Base-by-base conservation (phyloP, 2,113 vertebrate species). In the Rhineura floridana region DNA sequence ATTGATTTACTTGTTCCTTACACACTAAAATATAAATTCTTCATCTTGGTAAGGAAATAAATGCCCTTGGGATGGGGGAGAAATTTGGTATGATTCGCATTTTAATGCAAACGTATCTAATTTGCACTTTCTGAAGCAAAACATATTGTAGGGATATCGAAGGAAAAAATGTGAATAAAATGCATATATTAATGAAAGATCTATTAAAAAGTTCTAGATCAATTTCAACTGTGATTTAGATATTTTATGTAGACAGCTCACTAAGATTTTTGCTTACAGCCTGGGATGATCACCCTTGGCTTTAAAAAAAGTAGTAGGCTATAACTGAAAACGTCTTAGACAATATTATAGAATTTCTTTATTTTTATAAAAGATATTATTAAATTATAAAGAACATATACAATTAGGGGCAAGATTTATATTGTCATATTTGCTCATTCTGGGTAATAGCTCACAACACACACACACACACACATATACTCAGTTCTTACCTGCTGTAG, bases 401-500 rank as follows among this genome's bases (percentile, higher is more conserved):
- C n/a, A n/a, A n/a, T n/a, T n/a, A n/a, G n/a, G n/a, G n/a, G 33
- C 33, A 80, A n/a, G 11, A 80, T 12, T 2, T 39, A 0, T 19
- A 72, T 7, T 19, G 28, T 36, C 36, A 36, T 21, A 48, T 79
- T 52, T 81, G 79, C 23, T 5, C 5, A 28, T 84, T 72, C 23
- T 86, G 72, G 65, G 30, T 87, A 87, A 84, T 6, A n/a, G n/a
- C n/a, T n/a, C n/a, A n/a, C n/a, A n/a, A n/a, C n/a, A n/a, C n/a
- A n/a, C n/a, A n/a, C n/a, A n/a, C n/a, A n/a, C n/a, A n/a, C n/a
- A n/a, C n/a, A n/a, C n/a, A n/a, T n/a, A n/a, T n/a, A n/a, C n/a
- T n/a, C n/a, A n/a, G n/a, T 69, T 91, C 98, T 98, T 94, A 99
- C 98, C 92, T 97, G 91, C 69, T 98, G 97, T 88, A 97, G 91